These are phyloP conservation scores for Motacilla alba DNA, from an alignment of 2,113 vertebrate species.

Conservation along the genomic window DNA sequence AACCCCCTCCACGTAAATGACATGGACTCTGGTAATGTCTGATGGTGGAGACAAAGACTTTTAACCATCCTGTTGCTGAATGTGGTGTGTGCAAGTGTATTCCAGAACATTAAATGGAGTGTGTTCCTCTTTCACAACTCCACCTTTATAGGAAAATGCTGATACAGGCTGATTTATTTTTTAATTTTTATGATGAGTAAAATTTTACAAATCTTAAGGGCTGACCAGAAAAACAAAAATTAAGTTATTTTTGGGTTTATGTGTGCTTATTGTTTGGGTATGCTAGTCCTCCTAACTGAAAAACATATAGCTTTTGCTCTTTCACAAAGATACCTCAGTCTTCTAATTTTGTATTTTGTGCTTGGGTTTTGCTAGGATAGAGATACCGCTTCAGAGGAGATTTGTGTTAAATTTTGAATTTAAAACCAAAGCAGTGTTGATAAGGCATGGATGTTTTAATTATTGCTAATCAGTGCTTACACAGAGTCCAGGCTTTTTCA, in stretches of 20 bases:
- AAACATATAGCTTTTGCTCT: neutral
- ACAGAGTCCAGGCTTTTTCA: neutral
- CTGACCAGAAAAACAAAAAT: neutral
- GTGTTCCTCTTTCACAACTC: neutral
- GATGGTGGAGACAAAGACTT: neutral
- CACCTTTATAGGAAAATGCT: neutral
- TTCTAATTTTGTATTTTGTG: neutral
- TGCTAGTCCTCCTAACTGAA: neutral
- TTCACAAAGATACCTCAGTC: neutral
- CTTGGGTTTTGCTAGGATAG: neutral
- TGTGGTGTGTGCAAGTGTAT: neutral
- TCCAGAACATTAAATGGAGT: neutral
- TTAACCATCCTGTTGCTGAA: neutral
- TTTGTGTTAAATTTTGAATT: neutral
- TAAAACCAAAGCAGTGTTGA: neutral
- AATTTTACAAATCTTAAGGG: slow-evolving; percentile 22
- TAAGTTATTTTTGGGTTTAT: neutral
- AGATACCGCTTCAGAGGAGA: neutral
- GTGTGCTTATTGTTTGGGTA: neutral
- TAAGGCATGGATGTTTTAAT: neutral
- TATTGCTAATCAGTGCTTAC: neutral
- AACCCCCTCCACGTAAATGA: neutral
- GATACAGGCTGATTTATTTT: neutral
- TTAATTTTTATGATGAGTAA: neutral
- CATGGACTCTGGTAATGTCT: neutral